Conservation (phyloP, 2,797 vertebrate genomes). For the Melanotaenia parkinsoni region DNA sequence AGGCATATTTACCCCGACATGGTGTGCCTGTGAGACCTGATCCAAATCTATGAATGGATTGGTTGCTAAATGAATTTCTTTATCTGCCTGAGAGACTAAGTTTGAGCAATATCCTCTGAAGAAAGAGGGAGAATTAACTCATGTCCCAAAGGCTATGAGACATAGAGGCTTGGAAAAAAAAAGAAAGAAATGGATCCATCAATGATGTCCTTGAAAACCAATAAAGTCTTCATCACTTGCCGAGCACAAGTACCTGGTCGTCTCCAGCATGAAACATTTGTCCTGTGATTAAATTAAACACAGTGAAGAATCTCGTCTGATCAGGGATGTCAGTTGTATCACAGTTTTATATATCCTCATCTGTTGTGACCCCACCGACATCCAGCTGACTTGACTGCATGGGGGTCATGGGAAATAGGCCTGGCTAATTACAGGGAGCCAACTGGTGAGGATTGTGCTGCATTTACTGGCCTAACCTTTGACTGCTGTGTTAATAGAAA, state of each 20-base stretch:
- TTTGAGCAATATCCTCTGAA: constrained; percentile 75
- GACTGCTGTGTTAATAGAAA: constrained; percentile 53
- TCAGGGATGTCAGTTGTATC: constrained; percentile 34
- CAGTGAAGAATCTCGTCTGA: constrained; percentile 3
- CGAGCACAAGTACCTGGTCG: constrained; percentile 29
- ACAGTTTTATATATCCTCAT: constrained; percentile 55
- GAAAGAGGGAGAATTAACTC: constrained; percentile 68
- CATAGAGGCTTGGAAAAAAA: constrained; percentile 46
- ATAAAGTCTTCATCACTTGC: constrained; percentile 24
- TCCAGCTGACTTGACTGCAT: constrained; percentile 46
- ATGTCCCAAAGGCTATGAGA: constrained; percentile 15
- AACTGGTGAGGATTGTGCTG: constrained; percentile 69
- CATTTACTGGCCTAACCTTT: constrained; percentile 69
- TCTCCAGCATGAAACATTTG: constrained; percentile 38
- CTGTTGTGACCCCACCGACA: constrained; percentile 52
- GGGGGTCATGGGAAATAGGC: constrained; percentile 73
- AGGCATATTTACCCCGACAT: constrained; percentile 75
- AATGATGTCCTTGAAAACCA: constrained; percentile 52
- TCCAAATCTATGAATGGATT: constrained; percentile 78
- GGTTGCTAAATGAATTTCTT: constrained; percentile 80
- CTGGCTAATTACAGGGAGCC: constrained; percentile 67
- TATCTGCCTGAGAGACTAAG: constrained; percentile 70
- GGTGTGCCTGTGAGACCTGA: constrained; percentile 71
- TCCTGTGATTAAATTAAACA: constrained; percentile 26
- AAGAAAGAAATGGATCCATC: constrained; percentile 51